Conservation (phyloP, 1,140 invertebrate species). For the Drosophila sp. region DNA sequence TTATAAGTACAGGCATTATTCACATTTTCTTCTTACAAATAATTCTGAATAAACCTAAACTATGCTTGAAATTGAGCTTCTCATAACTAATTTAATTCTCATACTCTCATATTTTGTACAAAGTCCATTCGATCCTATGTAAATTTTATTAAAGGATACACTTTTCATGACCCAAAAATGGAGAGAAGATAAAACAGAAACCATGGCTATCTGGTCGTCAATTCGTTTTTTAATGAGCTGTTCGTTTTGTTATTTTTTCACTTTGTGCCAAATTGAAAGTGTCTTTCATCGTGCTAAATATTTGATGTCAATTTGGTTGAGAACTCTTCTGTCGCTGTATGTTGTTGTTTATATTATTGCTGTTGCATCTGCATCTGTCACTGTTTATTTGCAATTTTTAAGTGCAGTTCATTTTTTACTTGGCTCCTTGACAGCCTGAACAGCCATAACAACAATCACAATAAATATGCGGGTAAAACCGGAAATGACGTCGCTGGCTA, state of each 20-base stretch:
- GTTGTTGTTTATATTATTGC: conserved; percentile 12
- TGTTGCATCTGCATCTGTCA: conserved; percentile 17
- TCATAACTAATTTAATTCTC: too few relatives aligned
- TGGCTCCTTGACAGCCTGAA: conserved; percentile 55
- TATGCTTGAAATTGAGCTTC: too few relatives aligned
- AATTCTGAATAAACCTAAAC: too few relatives aligned
- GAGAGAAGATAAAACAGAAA: conserved; percentile 64
- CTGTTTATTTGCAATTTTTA: conserved; percentile 62
- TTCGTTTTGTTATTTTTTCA: conserved; percentile 26
- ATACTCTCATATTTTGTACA: too few relatives aligned
- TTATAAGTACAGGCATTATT: too few relatives aligned
- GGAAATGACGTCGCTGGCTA: conserved; percentile 73
- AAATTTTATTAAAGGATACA: conserved; percentile 1
- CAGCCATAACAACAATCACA: conserved; percentile 26
- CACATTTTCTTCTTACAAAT: too few relatives aligned
- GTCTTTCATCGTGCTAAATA: conserved; percentile 73
- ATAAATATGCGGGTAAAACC: conserved; percentile 42
- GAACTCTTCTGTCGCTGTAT: conserved; percentile 35
- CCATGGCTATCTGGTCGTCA: conserved; percentile 58
- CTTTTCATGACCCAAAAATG: conserved; percentile 42
- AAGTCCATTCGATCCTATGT: not conserved
- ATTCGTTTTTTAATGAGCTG: conserved; percentile 70
- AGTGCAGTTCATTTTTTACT: conserved; percentile 77
- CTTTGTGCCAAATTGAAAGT: conserved; percentile 65
- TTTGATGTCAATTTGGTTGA: conserved; percentile 60